Evolutionary conservation across 1,140 invertebrate genomes (phyloP).

Genomic region (Drosophila simulans): DNA sequence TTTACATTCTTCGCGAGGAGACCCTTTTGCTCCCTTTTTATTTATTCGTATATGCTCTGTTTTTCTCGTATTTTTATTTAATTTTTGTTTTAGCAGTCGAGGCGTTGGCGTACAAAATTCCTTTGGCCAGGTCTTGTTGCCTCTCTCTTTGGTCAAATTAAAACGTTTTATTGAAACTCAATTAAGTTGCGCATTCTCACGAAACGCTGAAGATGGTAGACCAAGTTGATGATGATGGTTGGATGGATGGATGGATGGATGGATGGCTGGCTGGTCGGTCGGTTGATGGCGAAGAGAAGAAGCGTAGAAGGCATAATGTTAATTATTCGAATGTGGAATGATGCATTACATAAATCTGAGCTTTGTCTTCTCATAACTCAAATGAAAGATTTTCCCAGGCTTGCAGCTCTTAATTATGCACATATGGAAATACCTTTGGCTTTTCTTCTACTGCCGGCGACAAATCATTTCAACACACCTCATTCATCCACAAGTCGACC

Average conservation of each 20-base stretch:
- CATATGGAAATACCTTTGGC: conserved; percentile 31
- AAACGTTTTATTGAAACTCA: conserved; percentile 83
- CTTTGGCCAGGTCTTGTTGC: conserved; percentile 42
- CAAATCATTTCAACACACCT: conserved; percentile 27
- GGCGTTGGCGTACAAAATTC: conserved; percentile 82
- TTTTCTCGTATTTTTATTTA: conserved; percentile 11
- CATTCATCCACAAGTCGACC: neutral
- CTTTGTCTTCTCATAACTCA: conserved; percentile 68
- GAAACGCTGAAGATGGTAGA: conserved; percentile 28
- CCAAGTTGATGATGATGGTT: conserved; percentile 18
- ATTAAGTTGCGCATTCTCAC: conserved; percentile 79
- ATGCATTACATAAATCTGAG: conserved; percentile 72
- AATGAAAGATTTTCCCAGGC: conserved; percentile 44
- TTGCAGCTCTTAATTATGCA: conserved; percentile 42
- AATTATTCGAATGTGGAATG: conserved; percentile 55
- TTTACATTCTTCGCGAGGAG: conserved; percentile 60
- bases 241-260: conserved; percentile 1
- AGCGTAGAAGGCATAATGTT: conserved; percentile 32
- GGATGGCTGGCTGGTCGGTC: neutral
- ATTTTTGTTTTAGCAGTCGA: conserved; percentile 36
- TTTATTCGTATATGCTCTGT: neutral
- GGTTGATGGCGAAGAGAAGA: neutral
- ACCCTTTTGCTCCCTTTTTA: conserved; percentile 16
- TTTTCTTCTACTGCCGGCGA: conserved; percentile 14
- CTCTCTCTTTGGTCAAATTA: conserved; percentile 57